phyloP scores from a whole-genome alignment of 2,113 vertebrate genomes.

The Macquaria australasica region DNA sequence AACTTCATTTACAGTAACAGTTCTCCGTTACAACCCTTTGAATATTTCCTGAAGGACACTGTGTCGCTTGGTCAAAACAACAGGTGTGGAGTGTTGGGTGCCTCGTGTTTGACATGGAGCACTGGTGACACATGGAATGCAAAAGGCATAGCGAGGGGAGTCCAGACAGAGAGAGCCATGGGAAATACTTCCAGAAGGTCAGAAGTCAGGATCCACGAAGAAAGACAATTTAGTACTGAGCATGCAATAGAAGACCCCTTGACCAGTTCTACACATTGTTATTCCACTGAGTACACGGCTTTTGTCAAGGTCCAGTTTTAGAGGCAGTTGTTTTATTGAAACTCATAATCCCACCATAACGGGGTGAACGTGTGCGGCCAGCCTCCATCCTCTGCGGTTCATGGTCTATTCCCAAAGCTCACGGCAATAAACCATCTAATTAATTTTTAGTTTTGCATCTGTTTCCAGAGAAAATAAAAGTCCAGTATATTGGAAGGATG shows the following conservation, averaged over 20 bases:
- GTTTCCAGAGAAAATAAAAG: slow-evolving; percentile 64
- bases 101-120: slow-evolving; percentile 42
- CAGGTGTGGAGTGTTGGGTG: slow-evolving; percentile 63
- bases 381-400: slow-evolving; percentile 22
- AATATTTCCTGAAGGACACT: slow-evolving; percentile 38
- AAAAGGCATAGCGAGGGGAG: slow-evolving; percentile 20
- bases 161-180: slow-evolving; percentile 54
- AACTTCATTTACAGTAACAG: slow-evolving; percentile 17
- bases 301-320: slow-evolving; percentile 35
- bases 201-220: slow-evolving; percentile 38
- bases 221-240: slow-evolving; percentile 21
- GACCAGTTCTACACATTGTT: slow-evolving; percentile 18
- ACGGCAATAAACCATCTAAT: slow-evolving; percentile 41
- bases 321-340: slow-evolving; percentile 47
- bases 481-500: slow-evolving; percentile 25
- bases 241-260: slow-evolving; percentile 3
- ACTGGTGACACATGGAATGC: slow-evolving; percentile 45
- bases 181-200: slow-evolving; percentile 56
- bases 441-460: slow-evolving; percentile 47
- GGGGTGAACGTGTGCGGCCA: background rate
- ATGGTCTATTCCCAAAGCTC: slow-evolving; percentile 47
- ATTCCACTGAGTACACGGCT: slow-evolving; percentile 24
- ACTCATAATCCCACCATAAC: slow-evolving; percentile 43
- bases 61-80: slow-evolving; percentile 59
- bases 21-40: background rate